Percentiles rank a stretch among this genome's conserved stretches.
Evolutionary conservation across 1,140 invertebrate genomes (phyloP).

Genomic region (Drosophila triauraria): DNA sequence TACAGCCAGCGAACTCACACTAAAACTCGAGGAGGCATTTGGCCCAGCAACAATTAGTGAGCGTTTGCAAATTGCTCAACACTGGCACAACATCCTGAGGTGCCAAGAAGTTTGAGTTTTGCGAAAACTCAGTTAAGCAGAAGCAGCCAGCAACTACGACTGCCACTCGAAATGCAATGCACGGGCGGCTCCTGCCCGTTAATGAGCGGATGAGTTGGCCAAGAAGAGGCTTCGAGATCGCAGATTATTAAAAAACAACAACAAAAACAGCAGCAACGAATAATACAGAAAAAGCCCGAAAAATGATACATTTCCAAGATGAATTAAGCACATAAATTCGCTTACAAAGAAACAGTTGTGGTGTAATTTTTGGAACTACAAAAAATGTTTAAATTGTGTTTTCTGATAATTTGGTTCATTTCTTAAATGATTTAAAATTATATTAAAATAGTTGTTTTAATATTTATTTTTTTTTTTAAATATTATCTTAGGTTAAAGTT

Average conservation of each 20-base stretch:
- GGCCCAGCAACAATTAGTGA: conserved; percentile 52
- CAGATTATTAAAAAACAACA: conserved; percentile 46
- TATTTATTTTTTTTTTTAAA: neutral
- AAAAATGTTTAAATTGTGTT: neutral
- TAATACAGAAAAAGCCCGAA: conserved; percentile 5
- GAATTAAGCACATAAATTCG: neutral
- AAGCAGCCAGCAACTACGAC: conserved; percentile 31
- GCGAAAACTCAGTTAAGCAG: conserved; percentile 42
- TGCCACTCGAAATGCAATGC: conserved; percentile 41
- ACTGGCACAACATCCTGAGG: conserved; percentile 44
- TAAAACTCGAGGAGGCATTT: conserved; percentile 15
- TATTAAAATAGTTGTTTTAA: too few relatives aligned
- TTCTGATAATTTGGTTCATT: too few relatives aligned
- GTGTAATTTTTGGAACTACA: neutral
- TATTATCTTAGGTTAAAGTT: too few relatives aligned
- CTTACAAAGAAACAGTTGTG: neutral
- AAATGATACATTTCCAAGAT: conserved; percentile 29
- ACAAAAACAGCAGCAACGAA: neutral
- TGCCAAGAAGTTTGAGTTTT: conserved; percentile 58
- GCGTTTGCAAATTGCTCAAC: conserved; percentile 37
- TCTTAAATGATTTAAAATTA: too few relatives aligned
- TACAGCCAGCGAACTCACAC: conserved; percentile 21
- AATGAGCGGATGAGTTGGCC: conserved; percentile 44
- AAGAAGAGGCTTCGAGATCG: conserved; percentile 46
- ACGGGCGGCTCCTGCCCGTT: conserved; percentile 53